phyloP scores from a whole-genome alignment of 2,797 vertebrate genomes.

The Channa striata region DNA sequence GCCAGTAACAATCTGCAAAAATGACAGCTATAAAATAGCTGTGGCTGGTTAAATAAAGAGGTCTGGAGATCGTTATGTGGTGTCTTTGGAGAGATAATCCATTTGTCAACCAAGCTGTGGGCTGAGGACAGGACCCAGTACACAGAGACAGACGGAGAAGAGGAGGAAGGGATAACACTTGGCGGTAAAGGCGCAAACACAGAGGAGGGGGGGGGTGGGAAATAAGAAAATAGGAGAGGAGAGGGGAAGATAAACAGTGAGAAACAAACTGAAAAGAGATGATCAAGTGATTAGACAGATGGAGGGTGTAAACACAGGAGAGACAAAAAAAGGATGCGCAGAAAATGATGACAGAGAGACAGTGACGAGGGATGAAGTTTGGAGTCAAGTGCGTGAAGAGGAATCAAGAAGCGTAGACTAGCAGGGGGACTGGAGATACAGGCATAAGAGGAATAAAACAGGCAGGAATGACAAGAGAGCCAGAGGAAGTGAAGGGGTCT shows the following conservation, averaged over 20 bases:
- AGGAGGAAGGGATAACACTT: constrained; percentile 71
- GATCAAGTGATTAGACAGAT: constrained; percentile 70
- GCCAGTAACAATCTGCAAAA: constrained; percentile 28
- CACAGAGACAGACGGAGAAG: constrained; percentile 73
- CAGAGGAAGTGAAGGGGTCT: constrained; percentile 31
- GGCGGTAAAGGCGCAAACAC: constrained; percentile 63
- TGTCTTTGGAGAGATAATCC: constrained; percentile 64
- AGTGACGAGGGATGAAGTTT: constrained; percentile 44
- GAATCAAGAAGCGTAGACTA: constrained; percentile 31
- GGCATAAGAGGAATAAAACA: constrained; percentile 67
- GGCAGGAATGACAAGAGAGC: constrained; percentile 56
- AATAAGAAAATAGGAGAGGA: constrained; percentile 46
- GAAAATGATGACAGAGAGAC: constrained; percentile 22
- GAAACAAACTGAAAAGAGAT: constrained; percentile 55
- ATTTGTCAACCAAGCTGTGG: constrained; percentile 71
- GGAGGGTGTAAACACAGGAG: constrained; percentile 65
- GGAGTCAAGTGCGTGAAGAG: constrained; percentile 31
- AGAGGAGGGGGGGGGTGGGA: constrained; percentile 52
- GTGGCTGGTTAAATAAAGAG: constrained; percentile 63
- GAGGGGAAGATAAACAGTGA: constrained; percentile 58
- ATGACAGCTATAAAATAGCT: constrained; percentile 51
- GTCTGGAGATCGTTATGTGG: constrained; percentile 57
- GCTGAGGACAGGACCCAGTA: constrained; percentile 67
- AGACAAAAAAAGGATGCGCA: neutral
- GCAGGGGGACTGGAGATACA: constrained; percentile 56